A percentile compares a stretch with the other conserved stretches of the same genome.
Evolutionary conservation across 2,113 vertebrate species (phyloP).

Genomic region (Pelecanus crispus): DNA sequence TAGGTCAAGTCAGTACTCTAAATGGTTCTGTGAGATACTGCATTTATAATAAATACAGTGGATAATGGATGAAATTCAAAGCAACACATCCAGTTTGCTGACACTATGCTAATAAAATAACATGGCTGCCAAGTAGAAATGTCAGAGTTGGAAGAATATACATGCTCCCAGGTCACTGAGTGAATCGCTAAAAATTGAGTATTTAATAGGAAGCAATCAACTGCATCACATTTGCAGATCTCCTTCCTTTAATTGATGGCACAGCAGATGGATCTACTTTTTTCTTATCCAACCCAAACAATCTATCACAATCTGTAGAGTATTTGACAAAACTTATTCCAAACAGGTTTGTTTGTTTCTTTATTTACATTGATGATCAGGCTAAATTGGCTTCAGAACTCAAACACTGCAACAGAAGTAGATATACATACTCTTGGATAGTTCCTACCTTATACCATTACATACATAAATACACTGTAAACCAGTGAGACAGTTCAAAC

Average conservation of each 20-base stretch:
- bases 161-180: neutral
- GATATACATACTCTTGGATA: neutral
- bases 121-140: slow-evolving; percentile 19
- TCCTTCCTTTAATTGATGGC: neutral
- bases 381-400: neutral
- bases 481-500: neutral
- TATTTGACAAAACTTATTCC: neutral
- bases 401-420: neutral
- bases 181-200: neutral
- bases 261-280: neutral
- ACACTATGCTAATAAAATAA: slow-evolving; percentile 14
- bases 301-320: neutral
- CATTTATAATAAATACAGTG: neutral
- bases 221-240: neutral
- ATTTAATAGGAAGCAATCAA: neutral
- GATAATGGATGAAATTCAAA: slow-evolving; percentile 13
- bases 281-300: neutral
- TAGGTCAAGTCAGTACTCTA: neutral
- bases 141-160: neutral
- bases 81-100: neutral
- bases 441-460: neutral
- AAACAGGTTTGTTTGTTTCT: neutral
- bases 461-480: neutral
- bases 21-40: neutral
- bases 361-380: neutral